Evolutionary conservation across 2,888 invertebrate species (phyloP), one percentile per base, ranked within the genome.

Genomic region (Steinernema carpocapsae): DNA sequence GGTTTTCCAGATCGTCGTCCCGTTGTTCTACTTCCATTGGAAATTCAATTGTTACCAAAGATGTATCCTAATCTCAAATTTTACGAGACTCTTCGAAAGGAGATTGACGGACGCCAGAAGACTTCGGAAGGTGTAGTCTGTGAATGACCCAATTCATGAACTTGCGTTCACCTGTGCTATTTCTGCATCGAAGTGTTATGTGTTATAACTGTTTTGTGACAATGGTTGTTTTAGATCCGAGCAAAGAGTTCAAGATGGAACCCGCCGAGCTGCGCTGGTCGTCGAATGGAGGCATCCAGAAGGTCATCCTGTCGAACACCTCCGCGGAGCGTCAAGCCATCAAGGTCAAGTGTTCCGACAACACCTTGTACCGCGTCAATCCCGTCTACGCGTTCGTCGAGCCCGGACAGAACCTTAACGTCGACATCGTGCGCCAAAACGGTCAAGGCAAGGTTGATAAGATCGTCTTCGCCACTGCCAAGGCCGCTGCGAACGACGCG

Each of bases 341-440:
- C 46, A 78, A 78, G 73, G 74, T 78, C 22, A 78, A 78, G 59
- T 79, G 78, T 71, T 73, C 73, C 29, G 78, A 78, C 74, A 77
- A 79, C 72, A 72, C 71, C 24, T 19, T 78, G 1, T 78, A 78
- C 71, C 79, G 79, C 19, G 78, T 78, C 37, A 78, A 78, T 46
- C 78, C 78, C 19, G 78, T 78, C 17, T 80, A 79, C 52, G 78
- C 79, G 22, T 76, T 79, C 73, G 70, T 78, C 46, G 79, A 79
- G 56, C 76, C 79, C 10, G 76, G 76, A 26, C 48, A 56, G 59
- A 76, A 70, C 42, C 72, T 79, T 2, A 51, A 71, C n/a, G 78
- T 78, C 26, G 73, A 78, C 59, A 72, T 79, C 14, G 64, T 73
- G 24, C 78, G 78, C 19, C 78, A 78, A 52, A 71, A 71, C 51